Evolutionary conservation across 1,140 invertebrate genomes (phyloP), one percentile per base, ranked within the genome.

Genomic region (Drosophila carrolli): DNA sequence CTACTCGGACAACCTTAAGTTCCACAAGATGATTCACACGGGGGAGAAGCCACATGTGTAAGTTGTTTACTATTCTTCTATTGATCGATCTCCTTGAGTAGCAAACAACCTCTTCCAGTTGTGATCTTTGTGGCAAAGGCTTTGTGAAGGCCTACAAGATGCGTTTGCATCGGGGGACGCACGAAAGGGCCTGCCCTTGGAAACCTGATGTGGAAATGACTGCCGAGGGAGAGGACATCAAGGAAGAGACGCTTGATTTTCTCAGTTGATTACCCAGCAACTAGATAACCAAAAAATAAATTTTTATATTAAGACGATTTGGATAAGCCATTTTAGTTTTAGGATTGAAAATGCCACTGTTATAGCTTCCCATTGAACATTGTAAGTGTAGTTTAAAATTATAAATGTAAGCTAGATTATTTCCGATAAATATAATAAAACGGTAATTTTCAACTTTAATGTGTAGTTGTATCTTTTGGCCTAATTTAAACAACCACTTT

Each of bases 1-100:
- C 40, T 93, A 94, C n/a, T 94, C 94, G 44, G 94, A 95, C 60
- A 94, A 94, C 72, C 86, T 95, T n/a, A 93, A 94, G 19, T 92
- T 94, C 40, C 95, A 95, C 71, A 93, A 93, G 37, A 90, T 90
- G 85, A 90, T 81, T 32, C 85, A 89, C 27, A 89, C 85, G 3
- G 85, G 85, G 7, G 85, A 89, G 58, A 89, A 89, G 40, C 85
- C 85, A 1, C 85, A 89, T 40, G 74, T 80, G 85, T 89, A 79
- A 74, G 85, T 68, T 23, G 3, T 8, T 7, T 4, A 7, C 7
- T 10, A 4, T 0, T 5, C 11, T 0, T 16, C 11, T 4, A 10
- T 8, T 7, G 1, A 6, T 13, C 23, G 1, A 6, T 13, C 23
- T 27, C 2, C 4, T 14, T 37, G 2, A 8, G 11, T n/a, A 27